A percentile compares a stretch with the other conserved stretches of the same genome.
phyloP scores from a whole-genome alignment of 2,888 invertebrate species.

The Desoria tigrina region DNA sequence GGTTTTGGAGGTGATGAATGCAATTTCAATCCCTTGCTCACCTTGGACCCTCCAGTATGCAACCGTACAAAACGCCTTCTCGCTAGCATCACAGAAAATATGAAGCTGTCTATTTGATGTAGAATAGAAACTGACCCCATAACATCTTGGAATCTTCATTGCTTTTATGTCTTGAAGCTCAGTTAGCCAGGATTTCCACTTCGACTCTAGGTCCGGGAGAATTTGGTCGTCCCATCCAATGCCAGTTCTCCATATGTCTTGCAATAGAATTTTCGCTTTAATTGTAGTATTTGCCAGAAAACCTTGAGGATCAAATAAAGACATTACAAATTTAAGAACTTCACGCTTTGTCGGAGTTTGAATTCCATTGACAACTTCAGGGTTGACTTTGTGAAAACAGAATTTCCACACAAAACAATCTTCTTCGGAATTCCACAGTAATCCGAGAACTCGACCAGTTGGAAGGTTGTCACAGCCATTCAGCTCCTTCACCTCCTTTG shows the following conservation, averaged over 20 bases:
- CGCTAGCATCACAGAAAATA: conserved; percentile 42
- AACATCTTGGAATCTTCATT: conserved; percentile 26
- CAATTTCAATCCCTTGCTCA: neutral
- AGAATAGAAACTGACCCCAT: neutral
- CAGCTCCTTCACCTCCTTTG: neutral
- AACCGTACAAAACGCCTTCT: conserved; percentile 31
- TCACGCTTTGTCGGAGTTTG: conserved; percentile 51
- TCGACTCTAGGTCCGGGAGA: neutral
- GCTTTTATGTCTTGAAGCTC: conserved; percentile 19
- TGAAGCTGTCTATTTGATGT: conserved; percentile 30
- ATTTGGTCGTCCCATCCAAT: conserved; percentile 54
- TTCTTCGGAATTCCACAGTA: conserved; percentile 20
- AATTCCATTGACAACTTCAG: conserved; percentile 10
- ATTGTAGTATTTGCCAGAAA: conserved; percentile 50
- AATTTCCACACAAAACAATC: conserved; percentile 22
- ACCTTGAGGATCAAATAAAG: conserved; percentile 55
- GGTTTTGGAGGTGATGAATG: conserved; percentile 38
- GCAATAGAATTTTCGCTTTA: conserved; percentile 52
- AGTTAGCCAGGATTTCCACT: conserved; percentile 31
- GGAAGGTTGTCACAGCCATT: neutral
- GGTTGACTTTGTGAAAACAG: conserved; percentile 2
- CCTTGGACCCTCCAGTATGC: conserved; percentile 33
- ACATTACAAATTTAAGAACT: too few species aligned
- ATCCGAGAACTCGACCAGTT: conserved; percentile 27
- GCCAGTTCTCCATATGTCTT: conserved; percentile 52